phyloP scores from a whole-genome alignment of 1,140 invertebrate species.

The Adelges cooleyi region DNA sequence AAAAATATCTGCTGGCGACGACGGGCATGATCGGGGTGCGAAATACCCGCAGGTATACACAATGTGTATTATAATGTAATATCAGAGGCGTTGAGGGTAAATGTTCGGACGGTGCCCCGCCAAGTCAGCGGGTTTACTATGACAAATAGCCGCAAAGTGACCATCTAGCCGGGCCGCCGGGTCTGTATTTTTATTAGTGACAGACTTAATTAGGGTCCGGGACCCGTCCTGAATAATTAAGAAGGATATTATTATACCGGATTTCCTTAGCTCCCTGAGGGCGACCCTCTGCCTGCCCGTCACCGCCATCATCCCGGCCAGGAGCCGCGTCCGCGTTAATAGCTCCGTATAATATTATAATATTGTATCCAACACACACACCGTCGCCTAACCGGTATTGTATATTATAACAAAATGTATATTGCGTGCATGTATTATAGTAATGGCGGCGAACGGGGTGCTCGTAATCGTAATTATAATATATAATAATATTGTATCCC shows the following conservation, averaged over 20 bases:
- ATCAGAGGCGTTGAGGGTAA: conserved; percentile 13
- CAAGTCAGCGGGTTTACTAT: conserved; percentile 22
- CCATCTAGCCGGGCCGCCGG: conserved; percentile 14
- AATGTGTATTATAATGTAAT: no score
- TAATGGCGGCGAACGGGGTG: not conserved
- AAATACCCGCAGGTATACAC: conserved; percentile 1
- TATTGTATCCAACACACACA: no score
- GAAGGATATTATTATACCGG: conserved; percentile 28
- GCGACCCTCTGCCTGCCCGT: not conserved
- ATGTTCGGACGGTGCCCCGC: conserved; percentile 11
- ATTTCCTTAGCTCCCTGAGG: conserved; percentile 23
- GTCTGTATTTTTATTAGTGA: conserved; percentile 26
- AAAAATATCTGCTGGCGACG: not conserved
- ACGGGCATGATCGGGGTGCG: not conserved
- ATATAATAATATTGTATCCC: not conserved
- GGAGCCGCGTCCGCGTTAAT: not conserved
- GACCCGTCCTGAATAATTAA: conserved; percentile 27
- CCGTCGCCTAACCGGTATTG: not conserved
- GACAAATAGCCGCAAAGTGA: conserved; percentile 28
- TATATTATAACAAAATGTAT: no score
- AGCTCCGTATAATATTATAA: conserved; percentile 10
- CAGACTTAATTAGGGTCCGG: conserved; percentile 27
- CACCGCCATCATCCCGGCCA: not conserved
- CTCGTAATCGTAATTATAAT: not conserved
- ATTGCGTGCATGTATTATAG: no score